phyloP scores from a whole-genome alignment of 2,113 vertebrate species.

The Uria lomvia region DNA sequence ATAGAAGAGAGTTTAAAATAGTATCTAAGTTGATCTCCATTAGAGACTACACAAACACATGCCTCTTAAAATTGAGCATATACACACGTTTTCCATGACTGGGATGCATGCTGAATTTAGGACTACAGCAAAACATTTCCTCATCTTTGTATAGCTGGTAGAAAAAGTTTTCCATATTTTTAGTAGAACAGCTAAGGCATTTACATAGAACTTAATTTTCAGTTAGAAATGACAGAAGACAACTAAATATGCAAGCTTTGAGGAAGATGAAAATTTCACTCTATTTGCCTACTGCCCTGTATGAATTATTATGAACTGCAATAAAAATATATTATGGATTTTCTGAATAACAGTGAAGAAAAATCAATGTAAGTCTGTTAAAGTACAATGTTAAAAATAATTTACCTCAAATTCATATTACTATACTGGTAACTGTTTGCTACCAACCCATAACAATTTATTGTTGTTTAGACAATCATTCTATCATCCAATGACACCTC shows the following conservation, averaged over 20 bases:
- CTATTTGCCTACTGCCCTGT: background rate
- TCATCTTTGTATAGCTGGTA: background rate
- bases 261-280: background rate
- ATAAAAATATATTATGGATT: background rate
- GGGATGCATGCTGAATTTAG: background rate
- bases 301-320: background rate
- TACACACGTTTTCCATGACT: background rate
- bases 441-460: background rate
- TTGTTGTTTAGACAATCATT: background rate
- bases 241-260: background rate
- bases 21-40: background rate
- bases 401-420: background rate
- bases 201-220: background rate
- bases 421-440: background rate
- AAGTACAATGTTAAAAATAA: background rate
- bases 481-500: background rate
- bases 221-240: background rate
- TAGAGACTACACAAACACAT: background rate
- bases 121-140: background rate
- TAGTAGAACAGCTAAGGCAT: background rate
- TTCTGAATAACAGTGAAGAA: background rate
- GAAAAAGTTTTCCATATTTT: background rate
- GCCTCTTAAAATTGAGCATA: background rate
- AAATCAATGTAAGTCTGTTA: background rate
- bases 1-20: background rate